Evolutionary conservation across 2,888 invertebrate genomes (phyloP), one percentile per base, ranked within the genome.

Genomic region (Zonitis immaculata): DNA sequence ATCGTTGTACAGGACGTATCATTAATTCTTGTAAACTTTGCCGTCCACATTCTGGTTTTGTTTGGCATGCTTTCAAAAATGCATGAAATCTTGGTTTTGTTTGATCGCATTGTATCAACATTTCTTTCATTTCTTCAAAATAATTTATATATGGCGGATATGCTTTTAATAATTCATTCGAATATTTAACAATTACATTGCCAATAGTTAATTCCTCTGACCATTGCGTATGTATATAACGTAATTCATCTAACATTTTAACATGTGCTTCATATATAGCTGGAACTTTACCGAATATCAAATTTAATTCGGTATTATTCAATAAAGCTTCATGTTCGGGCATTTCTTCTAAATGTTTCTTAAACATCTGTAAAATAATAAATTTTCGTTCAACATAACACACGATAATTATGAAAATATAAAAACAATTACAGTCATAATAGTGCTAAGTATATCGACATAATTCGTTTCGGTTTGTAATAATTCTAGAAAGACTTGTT

Each of bases 71-170:
- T 82, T 96, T 97, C 61, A 98, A 84, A 80, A 98, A 98, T 70
- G 97, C 97, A 80, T 97, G 95, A 82, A 99, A 99, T 74, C 95
- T 84, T 35, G 95, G 95, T 78, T 95, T 95, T 70, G 86, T 88
- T 73, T 85, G 85, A 80, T 95, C 95, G 80, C 95, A 96, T 71
- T 88, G 85, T 68, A 85, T 81, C 72, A 99, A 83, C 80, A 91
- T 91, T 71, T 95, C 93, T 77, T 95, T 95, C 77, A 95, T 94
- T 75, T 93, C 91, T 77, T 98, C 97, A 76, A 96, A 97, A 79
- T 92, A 97, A 79, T 99, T 99, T 50, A 99, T 91, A 78, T 95
- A 99, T 16, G 96, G 95, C 57, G 97, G 97, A 79, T 99, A 99
- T 1, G 95, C 92, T 77, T 92, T 95, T 63, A 90, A 83, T 73